Evolutionary conservation across 1,140 invertebrate genomes (phyloP), one percentile per base, ranked within the genome.

Genomic region (Drosophila albomicans): DNA sequence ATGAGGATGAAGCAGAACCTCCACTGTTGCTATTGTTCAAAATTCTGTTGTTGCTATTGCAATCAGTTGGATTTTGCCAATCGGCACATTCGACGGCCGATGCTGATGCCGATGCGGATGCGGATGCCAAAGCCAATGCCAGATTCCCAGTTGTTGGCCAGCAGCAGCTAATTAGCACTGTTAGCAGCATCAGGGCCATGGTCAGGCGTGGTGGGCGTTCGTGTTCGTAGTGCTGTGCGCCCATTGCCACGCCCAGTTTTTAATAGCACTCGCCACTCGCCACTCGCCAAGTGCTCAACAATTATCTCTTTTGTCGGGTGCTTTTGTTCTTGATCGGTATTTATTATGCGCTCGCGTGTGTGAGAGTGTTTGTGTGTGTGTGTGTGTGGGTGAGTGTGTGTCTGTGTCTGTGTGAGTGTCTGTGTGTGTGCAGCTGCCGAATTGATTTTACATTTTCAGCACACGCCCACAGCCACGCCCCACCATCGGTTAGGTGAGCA

Each of bases 31-130:
- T 65, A 61, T 68, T 68, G 56, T 38, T 62, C 30, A 35, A 46
- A 38, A 52, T 58, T 38, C 52, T 54, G 13, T 25, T 68, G 56
- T 57, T 52, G 48, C 48, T 61, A 41, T 48, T 72, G 62, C 78
- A 79, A 32, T 79, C 78, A 11, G 45, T 69, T 8, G 74, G 48
- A 58, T 51, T 80, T 46, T 61, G 51, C 75, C 69, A 80, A 16
- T 78, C 75, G 41, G 69, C 15, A 43, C 78, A 80, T 6, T 72
- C 61, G n/a, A 64, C 25, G 30, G 67, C 45, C 35, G 65, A 41
- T n/a, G n/a, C n/a, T n/a, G n/a, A n/a, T 30, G 11, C 3, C 5
- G 35, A 20, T 20, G 20, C 20, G 20, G 20, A 20, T 25, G 20
- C 3, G 20, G 20, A 25, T 3, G 20, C 20, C 20, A 20, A 20